phyloP scores from a whole-genome alignment of 2,888 invertebrate species.

The Masnerella sp. region DNA sequence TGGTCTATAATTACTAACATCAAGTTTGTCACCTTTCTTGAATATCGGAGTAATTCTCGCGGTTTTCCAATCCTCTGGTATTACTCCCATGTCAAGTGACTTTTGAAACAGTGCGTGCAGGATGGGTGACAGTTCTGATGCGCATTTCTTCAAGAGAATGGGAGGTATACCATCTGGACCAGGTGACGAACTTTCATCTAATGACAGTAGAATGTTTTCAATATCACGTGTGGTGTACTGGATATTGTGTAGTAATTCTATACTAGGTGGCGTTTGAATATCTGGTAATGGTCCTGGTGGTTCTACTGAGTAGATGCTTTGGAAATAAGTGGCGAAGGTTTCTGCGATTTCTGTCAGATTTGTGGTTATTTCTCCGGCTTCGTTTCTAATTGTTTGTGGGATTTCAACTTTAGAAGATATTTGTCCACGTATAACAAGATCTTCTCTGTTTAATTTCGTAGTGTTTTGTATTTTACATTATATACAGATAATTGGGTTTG shows the following conservation, averaged over 20 bases:
- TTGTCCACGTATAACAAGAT: background rate
- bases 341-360: background rate
- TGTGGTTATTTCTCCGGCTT: background rate
- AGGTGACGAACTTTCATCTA: background rate
- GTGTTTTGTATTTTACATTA: background rate
- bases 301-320: too few species aligned
- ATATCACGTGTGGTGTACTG: too few species aligned
- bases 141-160: constrained; percentile 1
- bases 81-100: background rate
- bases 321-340: too few species aligned
- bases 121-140: background rate
- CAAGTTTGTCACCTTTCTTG: constrained; percentile 6
- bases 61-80: background rate
- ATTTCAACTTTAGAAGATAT: too few species aligned
- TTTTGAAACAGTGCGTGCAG: background rate
- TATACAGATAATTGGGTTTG: too few species aligned
- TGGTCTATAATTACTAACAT: constrained; percentile 2
- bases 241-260: too few species aligned
- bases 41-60: background rate
- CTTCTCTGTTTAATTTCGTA: too few species aligned
- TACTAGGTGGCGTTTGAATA: too few species aligned
- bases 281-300: too few species aligned
- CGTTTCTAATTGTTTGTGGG: background rate
- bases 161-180: constrained; percentile 18
- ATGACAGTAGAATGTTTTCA: too few species aligned